Conservation (phyloP, 2,888 invertebrate genomes). For the Tricholauxania praeusta region DNA sequence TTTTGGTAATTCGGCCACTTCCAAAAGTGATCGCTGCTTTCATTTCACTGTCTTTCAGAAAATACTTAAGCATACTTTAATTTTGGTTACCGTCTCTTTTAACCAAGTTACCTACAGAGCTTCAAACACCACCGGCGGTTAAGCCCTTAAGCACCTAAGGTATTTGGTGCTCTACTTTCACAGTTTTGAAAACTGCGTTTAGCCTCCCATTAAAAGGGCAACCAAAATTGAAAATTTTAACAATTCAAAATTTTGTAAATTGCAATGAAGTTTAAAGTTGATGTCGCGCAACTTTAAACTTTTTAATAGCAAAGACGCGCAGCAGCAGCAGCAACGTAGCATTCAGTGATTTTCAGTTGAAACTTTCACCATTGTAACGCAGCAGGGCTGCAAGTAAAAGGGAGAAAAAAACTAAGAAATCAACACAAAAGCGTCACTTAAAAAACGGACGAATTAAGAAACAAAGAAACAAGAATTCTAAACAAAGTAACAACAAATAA, state of each 20-base stretch:
- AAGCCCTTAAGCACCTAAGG: no score
- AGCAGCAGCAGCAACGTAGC: no score
- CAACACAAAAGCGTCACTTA: constrained; percentile 17
- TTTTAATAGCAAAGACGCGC: background rate
- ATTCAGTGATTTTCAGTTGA: background rate
- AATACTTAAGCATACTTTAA: no score
- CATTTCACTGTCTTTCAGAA: no score
- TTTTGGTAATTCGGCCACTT: no score
- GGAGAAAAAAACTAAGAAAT: background rate
- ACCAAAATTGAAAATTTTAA: constrained; percentile 5
- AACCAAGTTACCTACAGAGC: no score
- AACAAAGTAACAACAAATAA: constrained; percentile 9
- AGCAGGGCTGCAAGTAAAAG: background rate
- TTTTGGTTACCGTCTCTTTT: no score
- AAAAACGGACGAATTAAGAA: constrained; percentile 30
- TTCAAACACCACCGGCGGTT: no score
- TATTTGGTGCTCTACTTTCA: no score
- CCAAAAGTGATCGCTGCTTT: no score
- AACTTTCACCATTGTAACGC: constrained; percentile 14
- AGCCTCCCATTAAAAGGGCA: background rate
- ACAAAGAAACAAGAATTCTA: constrained; percentile 29
- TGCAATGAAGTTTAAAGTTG: background rate
- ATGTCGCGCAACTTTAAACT: background rate
- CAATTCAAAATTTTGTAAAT: background rate
- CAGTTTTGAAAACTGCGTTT: no score